Conservation (phyloP, 2,888 invertebrate species). For the Hirtodrosophila confusa region DNA sequence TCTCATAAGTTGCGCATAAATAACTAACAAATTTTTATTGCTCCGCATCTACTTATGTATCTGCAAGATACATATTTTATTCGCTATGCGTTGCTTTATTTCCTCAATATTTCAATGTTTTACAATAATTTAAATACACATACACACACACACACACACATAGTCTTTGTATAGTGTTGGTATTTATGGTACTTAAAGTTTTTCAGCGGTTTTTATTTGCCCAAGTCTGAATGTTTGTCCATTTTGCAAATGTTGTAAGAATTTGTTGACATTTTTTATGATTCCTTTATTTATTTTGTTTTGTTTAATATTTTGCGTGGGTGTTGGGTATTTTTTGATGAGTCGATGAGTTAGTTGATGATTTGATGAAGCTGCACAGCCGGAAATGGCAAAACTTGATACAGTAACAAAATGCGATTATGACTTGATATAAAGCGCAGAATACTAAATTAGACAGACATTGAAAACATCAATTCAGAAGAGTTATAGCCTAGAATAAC, state of each 20-base stretch:
- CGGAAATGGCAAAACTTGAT: slow-evolving; percentile 16
- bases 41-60: slow-evolving; percentile 32
- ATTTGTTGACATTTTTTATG: slow-evolving; percentile 1
- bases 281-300: slow-evolving; percentile 1
- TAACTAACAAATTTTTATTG: slow-evolving; percentile 55
- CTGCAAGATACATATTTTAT: slow-evolving; percentile 19
- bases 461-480: background rate
- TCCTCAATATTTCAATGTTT: slow-evolving; percentile 24
- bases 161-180: background rate
- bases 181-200: background rate
- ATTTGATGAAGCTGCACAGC: background rate
- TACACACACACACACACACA: background rate
- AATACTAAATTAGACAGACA: slow-evolving; percentile 1
- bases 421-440: background rate
- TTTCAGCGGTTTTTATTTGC: background rate
- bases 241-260: slow-evolving; percentile 14
- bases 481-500: background rate
- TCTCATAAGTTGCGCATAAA: slow-evolving; percentile 41
- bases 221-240: background rate
- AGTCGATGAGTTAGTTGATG: slow-evolving; percentile 15
- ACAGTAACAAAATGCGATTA: slow-evolving; percentile 2
- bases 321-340: slow-evolving; percentile 20
- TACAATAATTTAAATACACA: slow-evolving; percentile 7
- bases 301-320: slow-evolving; percentile 2
- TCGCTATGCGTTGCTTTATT: slow-evolving; percentile 36